These are phyloP conservation scores for Calonectris borealis DNA, from an alignment of 2,113 vertebrate genomes.

Conservation along the genomic window DNA sequence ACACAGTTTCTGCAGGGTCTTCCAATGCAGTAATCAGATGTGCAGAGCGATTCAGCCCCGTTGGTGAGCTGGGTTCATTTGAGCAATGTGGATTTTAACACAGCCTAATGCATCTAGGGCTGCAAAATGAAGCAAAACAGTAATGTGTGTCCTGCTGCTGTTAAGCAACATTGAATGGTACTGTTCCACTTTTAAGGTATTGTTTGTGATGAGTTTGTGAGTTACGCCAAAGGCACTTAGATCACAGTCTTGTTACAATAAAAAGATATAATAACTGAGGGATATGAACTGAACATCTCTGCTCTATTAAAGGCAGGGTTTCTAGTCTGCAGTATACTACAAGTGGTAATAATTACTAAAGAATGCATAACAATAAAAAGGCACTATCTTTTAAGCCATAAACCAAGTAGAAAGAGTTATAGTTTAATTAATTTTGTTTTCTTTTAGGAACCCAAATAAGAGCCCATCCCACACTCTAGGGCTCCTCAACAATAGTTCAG, in stretches of 20 bases:
- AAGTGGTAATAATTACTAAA: constrained; percentile 40
- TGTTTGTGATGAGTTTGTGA: background rate
- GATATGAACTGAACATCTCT: background rate
- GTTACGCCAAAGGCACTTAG: background rate
- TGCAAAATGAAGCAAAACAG: background rate
- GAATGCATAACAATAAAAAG: constrained; percentile 36
- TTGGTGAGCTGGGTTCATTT: background rate
- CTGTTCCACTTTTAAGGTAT: background rate
- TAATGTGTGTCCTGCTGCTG: background rate
- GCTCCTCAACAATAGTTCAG: background rate
- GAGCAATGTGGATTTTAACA: background rate
- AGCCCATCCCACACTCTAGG: background rate
- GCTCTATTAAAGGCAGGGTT: background rate
- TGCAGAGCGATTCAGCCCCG: background rate
- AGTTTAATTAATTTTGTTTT: constrained; percentile 56
- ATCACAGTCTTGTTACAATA: background rate
- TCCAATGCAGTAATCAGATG: background rate
- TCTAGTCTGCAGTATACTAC: background rate
- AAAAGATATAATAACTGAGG: background rate
- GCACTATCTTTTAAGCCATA: constrained; percentile 35
- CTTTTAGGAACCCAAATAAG: constrained; percentile 25
- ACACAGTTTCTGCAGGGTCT: background rate
- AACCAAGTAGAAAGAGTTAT: constrained; percentile 29
- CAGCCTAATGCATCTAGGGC: background rate
- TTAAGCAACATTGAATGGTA: background rate